Conservation (phyloP, 2,797 vertebrate species). For the Acanthopagrus latus region DNA sequence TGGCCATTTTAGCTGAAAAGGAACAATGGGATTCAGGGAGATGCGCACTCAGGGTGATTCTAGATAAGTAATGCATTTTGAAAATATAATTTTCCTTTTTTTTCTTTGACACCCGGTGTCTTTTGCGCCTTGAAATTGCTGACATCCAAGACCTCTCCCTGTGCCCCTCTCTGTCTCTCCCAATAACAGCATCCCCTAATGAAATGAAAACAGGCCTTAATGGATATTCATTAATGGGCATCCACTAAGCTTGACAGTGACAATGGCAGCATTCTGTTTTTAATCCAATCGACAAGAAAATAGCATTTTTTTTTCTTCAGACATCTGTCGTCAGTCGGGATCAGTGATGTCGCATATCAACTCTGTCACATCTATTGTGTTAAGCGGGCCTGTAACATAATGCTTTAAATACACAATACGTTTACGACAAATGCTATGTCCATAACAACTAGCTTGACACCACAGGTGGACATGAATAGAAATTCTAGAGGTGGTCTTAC, state of each 20-base stretch:
- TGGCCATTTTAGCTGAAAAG: constrained; percentile 38
- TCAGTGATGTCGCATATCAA: constrained; percentile 30
- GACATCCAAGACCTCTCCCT: constrained; percentile 46
- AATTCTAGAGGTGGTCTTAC: constrained; percentile 27
- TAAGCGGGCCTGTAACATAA: not conserved
- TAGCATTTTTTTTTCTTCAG: constrained; percentile 22
- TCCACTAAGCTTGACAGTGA: constrained; percentile 48
- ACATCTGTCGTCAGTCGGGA: constrained; percentile 26
- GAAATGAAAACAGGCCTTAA: constrained; percentile 62
- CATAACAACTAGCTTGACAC: constrained; percentile 20
- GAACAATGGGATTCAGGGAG: constrained; percentile 45
- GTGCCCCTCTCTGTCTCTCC: constrained; percentile 30
- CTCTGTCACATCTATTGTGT: constrained; percentile 3
- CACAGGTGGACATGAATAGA: constrained; percentile 2
- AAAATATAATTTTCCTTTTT: constrained; percentile 13
- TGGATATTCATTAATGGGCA: constrained; percentile 61
- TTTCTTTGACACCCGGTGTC: constrained; percentile 27
- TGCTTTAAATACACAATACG: constrained; percentile 14
- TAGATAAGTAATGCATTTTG: constrained; percentile 55
- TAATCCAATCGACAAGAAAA: constrained; percentile 54
- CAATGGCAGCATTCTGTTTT: constrained; percentile 46
- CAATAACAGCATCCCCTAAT: constrained; percentile 62
- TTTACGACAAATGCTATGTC: constrained; percentile 9
- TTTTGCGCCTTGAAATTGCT: constrained; percentile 22
- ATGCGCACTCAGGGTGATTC: constrained; percentile 27